Evolutionary conservation across 2,113 vertebrate species (phyloP).

Genomic region (Gorilla gorilla): DNA sequence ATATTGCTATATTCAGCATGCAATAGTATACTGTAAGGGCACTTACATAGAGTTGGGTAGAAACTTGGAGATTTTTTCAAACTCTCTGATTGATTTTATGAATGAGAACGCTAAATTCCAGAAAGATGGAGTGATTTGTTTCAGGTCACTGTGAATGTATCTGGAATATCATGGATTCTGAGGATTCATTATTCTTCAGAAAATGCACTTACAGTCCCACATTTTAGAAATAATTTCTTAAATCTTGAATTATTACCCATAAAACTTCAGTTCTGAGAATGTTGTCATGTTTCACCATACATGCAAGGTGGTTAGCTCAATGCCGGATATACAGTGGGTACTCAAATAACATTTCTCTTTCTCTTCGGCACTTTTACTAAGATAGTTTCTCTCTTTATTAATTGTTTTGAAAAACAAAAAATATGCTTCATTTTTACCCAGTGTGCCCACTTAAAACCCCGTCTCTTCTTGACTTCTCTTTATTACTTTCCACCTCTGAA

Average conservation of each 20-base stretch:
- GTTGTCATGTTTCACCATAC: neutral
- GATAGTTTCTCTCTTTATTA: neutral
- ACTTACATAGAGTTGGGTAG: neutral
- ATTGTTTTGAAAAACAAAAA: slow-evolving; percentile 46
- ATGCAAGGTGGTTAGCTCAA: neutral
- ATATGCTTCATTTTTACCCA: neutral
- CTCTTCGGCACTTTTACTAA: neutral
- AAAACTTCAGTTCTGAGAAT: neutral
- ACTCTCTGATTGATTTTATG: neutral
- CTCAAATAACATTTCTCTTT: neutral
- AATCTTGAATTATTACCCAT: neutral
- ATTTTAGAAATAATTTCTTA: neutral
- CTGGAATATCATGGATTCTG: neutral
- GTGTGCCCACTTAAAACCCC: neutral
- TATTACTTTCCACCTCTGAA: neutral
- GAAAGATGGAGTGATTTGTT: neutral
- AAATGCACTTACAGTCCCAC: neutral
- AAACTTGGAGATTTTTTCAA: neutral
- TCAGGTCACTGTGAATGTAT: neutral
- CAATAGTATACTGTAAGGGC: neutral
- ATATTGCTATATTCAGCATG: neutral
- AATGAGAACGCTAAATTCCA: slow-evolving; percentile 13
- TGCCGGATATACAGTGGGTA: neutral
- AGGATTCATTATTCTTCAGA: neutral
- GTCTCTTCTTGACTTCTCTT: neutral